These are phyloP conservation scores for Drosophila ezoana DNA, from an alignment of 2,888 invertebrate genomes.

Conservation along the genomic window DNA sequence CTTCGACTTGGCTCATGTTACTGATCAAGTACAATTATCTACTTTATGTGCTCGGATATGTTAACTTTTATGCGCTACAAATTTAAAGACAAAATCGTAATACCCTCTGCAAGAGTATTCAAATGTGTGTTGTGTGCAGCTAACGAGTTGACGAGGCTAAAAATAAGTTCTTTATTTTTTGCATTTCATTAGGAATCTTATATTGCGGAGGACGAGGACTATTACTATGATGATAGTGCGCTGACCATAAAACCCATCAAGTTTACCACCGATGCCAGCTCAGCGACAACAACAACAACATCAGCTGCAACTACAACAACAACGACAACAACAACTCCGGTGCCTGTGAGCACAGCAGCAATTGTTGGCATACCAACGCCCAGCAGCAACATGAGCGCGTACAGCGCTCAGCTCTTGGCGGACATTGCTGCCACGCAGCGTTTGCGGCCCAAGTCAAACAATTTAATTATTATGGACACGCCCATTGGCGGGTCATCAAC, in stretches of 20 bases:
- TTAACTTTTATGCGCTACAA: too few species aligned
- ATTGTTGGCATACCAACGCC: constrained; percentile 17
- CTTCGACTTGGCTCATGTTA: too few species aligned
- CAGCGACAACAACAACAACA: constrained; percentile 20
- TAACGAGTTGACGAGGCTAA: constrained; percentile 50
- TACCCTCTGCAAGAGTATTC: too few species aligned
- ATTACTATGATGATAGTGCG: constrained; percentile 84
- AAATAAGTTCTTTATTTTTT: constrained; percentile 56
- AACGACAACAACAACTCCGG: not conserved
- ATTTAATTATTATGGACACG: constrained; percentile 64
- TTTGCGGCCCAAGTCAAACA: constrained; percentile 51
- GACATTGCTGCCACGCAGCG: constrained; percentile 61
- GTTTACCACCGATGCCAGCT: constrained; percentile 54
- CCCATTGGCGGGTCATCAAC: constrained; percentile 44
- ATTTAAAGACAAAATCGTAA: too few species aligned
- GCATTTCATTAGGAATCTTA: constrained; percentile 85
- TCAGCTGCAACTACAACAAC: constrained; percentile 13
- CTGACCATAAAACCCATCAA: constrained; percentile 82
- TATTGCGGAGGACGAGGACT: constrained; percentile 79
- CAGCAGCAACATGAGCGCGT: constrained; percentile 40
- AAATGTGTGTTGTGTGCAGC: constrained; percentile 17
- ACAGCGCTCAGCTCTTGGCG: constrained; percentile 67
- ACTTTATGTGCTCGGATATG: too few species aligned
- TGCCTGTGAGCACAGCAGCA: constrained; percentile 10
- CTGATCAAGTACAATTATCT: too few species aligned